phyloP scores from a whole-genome alignment of 2,113 vertebrate genomes.

The Pimephales promelas region DNA sequence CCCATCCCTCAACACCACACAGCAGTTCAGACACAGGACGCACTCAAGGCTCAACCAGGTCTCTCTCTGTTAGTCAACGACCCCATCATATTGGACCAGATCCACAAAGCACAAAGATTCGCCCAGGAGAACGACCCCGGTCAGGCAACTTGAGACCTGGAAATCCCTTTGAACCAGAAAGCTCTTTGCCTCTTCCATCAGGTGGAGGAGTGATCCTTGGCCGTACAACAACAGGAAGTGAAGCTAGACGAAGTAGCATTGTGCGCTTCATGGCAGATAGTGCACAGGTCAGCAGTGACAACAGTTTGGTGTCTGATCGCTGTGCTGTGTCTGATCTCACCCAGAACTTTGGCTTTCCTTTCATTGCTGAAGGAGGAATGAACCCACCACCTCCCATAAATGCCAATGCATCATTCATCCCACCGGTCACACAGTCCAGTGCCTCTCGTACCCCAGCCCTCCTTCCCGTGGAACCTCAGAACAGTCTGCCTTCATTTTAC shows the following conservation, averaged over 20 bases:
- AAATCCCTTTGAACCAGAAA: slow-evolving; percentile 89
- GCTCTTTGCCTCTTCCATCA: slow-evolving; percentile 85
- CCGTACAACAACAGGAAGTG: slow-evolving; percentile 84
- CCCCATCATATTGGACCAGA: slow-evolving; percentile 88
- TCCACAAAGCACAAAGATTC: slow-evolving; percentile 81
- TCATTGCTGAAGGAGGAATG: slow-evolving; percentile 93
- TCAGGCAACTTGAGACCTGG: slow-evolving; percentile 85
- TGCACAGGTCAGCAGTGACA: slow-evolving; percentile 86
- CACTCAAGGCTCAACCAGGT: slow-evolving; percentile 77
- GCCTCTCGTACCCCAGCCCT: slow-evolving; percentile 89
- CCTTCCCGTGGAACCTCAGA: slow-evolving; percentile 93
- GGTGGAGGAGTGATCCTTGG: slow-evolving; percentile 87
- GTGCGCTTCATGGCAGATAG: slow-evolving; percentile 93
- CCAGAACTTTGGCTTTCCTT: slow-evolving; percentile 95
- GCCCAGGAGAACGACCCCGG: slow-evolving; percentile 86
- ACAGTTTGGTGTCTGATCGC: slow-evolving; percentile 87
- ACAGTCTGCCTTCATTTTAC: slow-evolving; percentile 93
- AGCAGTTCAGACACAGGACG: slow-evolving; percentile 86
- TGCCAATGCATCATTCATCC: slow-evolving; percentile 92
- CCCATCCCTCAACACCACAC: slow-evolving; percentile 84
- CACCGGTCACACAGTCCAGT: slow-evolving; percentile 89
- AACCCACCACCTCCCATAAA: slow-evolving; percentile 91
- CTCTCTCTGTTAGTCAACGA: slow-evolving; percentile 84
- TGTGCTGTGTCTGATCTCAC: slow-evolving; percentile 75
- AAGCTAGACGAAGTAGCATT: slow-evolving; percentile 87